Conservation (phyloP, 35 echinoderm and acorn worm genomes). For the Holothuria glaberrima region DNA sequence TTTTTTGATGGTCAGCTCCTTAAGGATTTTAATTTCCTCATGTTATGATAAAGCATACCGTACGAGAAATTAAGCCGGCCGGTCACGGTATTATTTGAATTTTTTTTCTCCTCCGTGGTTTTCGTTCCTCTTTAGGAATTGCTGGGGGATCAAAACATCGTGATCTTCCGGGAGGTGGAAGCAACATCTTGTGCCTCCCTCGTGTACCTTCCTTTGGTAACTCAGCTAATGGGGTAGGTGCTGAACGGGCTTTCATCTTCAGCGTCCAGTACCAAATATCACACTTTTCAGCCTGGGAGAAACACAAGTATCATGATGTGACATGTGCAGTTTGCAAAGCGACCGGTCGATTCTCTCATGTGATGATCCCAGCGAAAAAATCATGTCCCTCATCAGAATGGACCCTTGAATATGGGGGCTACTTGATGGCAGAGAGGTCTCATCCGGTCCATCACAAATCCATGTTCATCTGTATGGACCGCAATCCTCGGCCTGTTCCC, state of each 20-base stretch:
- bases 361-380: constrained; percentile 57
- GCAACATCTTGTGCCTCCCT: constrained; percentile 33
- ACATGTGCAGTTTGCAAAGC: constrained; percentile 33
- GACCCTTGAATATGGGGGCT: constrained; percentile 58
- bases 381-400: constrained; percentile 40
- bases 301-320: background rate
- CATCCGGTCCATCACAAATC: background rate
- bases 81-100: too few relatives aligned
- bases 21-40: too few relatives aligned
- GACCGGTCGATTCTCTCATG: background rate
- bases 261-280: constrained; percentile 19
- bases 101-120: background rate
- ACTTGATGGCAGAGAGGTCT: constrained; percentile 39
- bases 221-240: background rate
- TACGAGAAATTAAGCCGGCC: too few relatives aligned
- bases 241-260: background rate
- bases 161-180: constrained; percentile 19
- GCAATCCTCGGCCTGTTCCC: background rate
- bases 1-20: too few relatives aligned
- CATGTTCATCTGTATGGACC: constrained; percentile 45
- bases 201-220: background rate
- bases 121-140: background rate
- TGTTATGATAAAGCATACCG: too few relatives aligned
- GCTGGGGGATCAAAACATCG: background rate
- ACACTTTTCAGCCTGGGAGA: background rate